phyloP scores from a whole-genome alignment of 2,113 vertebrate species.

The Labeo rohita region DNA sequence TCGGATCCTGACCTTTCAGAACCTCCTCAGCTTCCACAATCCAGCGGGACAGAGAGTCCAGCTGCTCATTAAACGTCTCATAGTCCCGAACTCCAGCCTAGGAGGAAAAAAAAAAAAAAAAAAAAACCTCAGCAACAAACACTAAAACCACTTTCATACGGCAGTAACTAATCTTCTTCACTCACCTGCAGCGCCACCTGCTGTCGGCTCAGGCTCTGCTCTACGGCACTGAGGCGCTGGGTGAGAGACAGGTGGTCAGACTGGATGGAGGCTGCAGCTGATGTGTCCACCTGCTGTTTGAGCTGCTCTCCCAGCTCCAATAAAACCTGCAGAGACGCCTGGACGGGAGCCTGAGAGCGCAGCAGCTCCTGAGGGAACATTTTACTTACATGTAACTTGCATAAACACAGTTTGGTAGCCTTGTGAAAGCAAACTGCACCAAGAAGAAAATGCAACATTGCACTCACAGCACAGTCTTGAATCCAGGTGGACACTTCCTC shows the following conservation, averaged over 20 bases:
- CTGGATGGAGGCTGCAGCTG: constrained; percentile 86
- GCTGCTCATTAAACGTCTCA: constrained; percentile 84
- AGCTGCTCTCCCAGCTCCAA: constrained; percentile 89
- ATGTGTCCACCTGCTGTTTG: constrained; percentile 89
- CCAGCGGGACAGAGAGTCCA: constrained; percentile 83
- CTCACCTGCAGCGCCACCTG: constrained; percentile 86
- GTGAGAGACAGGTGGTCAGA: constrained; percentile 84
- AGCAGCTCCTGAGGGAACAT: constrained; percentile 80
- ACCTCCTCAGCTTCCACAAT: constrained; percentile 83
- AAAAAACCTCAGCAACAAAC: not conserved
- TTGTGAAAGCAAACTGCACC: no score
- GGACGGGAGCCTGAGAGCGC: constrained; percentile 74
- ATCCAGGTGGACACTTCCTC: constrained; percentile 89
- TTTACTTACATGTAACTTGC: no score
- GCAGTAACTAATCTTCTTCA: not conserved
- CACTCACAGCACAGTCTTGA: constrained; percentile 86
- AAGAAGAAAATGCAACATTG: not conserved
- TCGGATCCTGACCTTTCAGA: constrained; percentile 86
- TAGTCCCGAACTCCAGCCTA: constrained; percentile 92
- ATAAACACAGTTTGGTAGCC: no score
- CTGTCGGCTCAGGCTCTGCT: constrained; percentile 86
- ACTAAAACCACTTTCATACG: not conserved
- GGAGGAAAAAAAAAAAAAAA: constrained; percentile 3
- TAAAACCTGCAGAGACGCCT: constrained; percentile 86
- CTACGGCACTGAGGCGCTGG: constrained; percentile 80